A percentile compares a stretch with the other conserved stretches of the same genome.
phyloP scores from a whole-genome alignment of 2,797 vertebrate genomes.

The Phaenicophaeus curvirostris region DNA sequence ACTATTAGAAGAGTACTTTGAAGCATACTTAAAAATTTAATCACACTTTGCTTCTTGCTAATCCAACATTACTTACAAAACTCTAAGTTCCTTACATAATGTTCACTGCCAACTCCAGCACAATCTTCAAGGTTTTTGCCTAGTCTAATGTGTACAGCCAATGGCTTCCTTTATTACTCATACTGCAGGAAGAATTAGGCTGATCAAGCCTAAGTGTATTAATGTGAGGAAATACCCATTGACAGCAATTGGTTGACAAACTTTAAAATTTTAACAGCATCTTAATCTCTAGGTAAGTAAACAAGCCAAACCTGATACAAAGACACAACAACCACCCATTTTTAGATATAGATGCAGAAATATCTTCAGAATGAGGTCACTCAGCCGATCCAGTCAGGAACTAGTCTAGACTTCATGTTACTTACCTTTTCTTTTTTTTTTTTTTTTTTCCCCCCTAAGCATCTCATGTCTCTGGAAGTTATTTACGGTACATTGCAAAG shows the following conservation, averaged over 20 bases:
- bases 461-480: not conserved
- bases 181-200: not conserved
- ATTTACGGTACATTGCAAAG: conserved; percentile 4
- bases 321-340: not conserved
- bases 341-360: not conserved
- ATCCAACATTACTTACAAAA: not conserved
- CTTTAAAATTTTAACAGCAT: conserved; percentile 2
- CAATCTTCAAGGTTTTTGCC: not conserved
- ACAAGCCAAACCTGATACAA: not conserved
- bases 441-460: not conserved
- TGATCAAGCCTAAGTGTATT: not conserved
- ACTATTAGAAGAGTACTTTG: not conserved
- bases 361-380: not conserved
- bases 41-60: not conserved
- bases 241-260: not conserved
- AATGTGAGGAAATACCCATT: not conserved
- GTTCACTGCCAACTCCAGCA: not conserved
- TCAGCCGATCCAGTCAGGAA: not conserved
- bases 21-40: not conserved
- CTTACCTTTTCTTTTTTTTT: not conserved
- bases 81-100: not conserved
- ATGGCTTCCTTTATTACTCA: not conserved
- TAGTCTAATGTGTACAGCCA: not conserved
- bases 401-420: not conserved
- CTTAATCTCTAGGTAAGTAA: not conserved